Percentiles rank a stretch among this genome's conserved stretches.
These are phyloP conservation scores for Hyalella azteca DNA, from an alignment of 2,888 invertebrate genomes.

Conservation along the genomic window DNA sequence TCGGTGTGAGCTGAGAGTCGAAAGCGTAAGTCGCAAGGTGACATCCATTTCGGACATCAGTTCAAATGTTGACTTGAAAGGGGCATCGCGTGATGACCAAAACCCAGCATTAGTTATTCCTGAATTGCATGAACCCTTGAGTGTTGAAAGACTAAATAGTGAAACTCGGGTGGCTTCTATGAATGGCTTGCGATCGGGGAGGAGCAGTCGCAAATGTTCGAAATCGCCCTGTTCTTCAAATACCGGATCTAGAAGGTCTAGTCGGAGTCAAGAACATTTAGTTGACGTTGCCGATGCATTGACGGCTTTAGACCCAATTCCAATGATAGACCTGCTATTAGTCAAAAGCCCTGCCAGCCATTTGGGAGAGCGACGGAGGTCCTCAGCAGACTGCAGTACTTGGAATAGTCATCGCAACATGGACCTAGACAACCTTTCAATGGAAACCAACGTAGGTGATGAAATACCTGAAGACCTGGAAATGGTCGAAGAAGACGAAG, in stretches of 20 bases:
- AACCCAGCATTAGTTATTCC: too few relatives aligned
- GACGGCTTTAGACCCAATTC: too few relatives aligned
- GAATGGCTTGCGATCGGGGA: too few relatives aligned
- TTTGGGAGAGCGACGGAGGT: background rate
- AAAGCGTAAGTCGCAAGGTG: too few relatives aligned
- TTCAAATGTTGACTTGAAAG: too few relatives aligned
- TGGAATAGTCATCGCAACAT: conserved; percentile 13
- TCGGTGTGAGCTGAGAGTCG: background rate
- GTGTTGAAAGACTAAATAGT: too few relatives aligned
- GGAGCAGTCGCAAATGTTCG: too few relatives aligned
- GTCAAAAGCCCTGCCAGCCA: background rate
- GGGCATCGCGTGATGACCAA: too few relatives aligned
- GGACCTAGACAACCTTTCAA: background rate
- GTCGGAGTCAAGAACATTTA: background rate
- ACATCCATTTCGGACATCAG: too few relatives aligned
- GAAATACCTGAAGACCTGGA: conserved; percentile 13
- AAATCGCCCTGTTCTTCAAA: background rate
- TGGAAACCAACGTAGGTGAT: background rate
- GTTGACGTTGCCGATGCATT: too few relatives aligned
- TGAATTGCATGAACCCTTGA: too few relatives aligned
- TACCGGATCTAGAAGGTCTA: background rate
- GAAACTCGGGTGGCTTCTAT: too few relatives aligned
- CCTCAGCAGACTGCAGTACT: background rate
- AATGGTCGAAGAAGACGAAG: background rate
- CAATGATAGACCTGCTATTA: background rate